Evolutionary conservation across 2,797 vertebrate genomes (phyloP), one percentile per base, ranked within the genome.

Genomic region (Acanthurus tractus): DNA sequence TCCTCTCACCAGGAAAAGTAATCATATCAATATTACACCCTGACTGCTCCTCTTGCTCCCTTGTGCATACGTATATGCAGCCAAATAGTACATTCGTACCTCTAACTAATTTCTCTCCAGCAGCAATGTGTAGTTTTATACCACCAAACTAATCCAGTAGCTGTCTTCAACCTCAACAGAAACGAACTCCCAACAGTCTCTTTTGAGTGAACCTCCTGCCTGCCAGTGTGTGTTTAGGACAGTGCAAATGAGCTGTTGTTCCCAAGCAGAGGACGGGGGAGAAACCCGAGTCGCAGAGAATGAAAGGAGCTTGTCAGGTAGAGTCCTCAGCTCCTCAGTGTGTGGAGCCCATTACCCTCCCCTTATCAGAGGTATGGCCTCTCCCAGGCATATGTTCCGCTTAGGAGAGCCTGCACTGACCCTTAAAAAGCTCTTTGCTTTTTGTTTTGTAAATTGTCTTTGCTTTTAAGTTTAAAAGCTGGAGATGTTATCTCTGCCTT

Each of bases 371-470:
- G 93, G 91, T 91, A 92, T 82, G 87, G 88, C 90, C 90, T 94
- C 93, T 95, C 93, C 91, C 92, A 93, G 93, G 92, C 93, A 82
- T 93, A 94, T 93, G 94, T 96, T 96, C 94, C 93, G 90, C 95
- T 95, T 93, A 95, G 91, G 82, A 91, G 92, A 92, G 90, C 92
- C 92, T 93, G 90, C 94, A 91, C 84, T 96, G 95, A 96, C 95
- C 95, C 94, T 92, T 93, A 93, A 95, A 95, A 94, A 93, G 93
- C 94, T 95, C 93, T 92, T 93, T 92, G 92, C 94, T 94, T 95
- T 93, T 95, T 96, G 95, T 96, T 96, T 95, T 95, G 95, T 94
- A 96, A 95, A 96, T 95, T 92, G 91, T 93, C 95, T 95, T 92
- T 95, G 94, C 94, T 96, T 95, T 95, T 93, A 95, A 95, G 94